These are phyloP conservation scores for Erythrolamprus reginae DNA, from an alignment of 2,113 vertebrate species.

Conservation along the genomic window DNA sequence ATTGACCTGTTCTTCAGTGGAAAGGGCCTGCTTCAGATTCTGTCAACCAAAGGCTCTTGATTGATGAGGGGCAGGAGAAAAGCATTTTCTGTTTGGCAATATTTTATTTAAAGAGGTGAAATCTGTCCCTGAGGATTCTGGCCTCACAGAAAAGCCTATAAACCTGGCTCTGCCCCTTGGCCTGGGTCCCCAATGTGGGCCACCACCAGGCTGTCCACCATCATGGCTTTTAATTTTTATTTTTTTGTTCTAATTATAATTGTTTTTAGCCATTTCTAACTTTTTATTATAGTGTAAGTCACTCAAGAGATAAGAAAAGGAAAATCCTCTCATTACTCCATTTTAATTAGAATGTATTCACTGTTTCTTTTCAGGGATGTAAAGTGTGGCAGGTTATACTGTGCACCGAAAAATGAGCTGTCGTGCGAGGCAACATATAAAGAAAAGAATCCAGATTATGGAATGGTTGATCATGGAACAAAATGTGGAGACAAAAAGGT, in stretches of 20 bases:
- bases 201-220: not conserved
- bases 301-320: not conserved
- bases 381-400: conserved; percentile 84
- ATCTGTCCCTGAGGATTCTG: not conserved
- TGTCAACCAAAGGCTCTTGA: no score
- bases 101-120: not conserved
- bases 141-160: not conserved
- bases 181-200: not conserved
- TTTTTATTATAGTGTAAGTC: not conserved
- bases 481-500: conserved; percentile 10
- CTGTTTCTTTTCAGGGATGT: conserved; percentile 66
- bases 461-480: conserved; percentile 50
- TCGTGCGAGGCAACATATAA: conserved; percentile 32
- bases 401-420: conserved; percentile 33
- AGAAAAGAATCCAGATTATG: no score
- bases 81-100: not conserved
- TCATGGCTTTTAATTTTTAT: not conserved
- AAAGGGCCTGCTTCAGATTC: not conserved
- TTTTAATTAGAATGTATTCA: not conserved
- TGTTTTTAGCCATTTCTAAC: not conserved
- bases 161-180: not conserved
- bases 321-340: not conserved
- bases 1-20: no score
- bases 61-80: not conserved
- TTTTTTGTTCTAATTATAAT: not conserved